Percentiles rank a stretch among this genome's conserved stretches.
Conservation (phyloP, 2,888 invertebrate species). For the Synanthedon andrenaeformis region DNA sequence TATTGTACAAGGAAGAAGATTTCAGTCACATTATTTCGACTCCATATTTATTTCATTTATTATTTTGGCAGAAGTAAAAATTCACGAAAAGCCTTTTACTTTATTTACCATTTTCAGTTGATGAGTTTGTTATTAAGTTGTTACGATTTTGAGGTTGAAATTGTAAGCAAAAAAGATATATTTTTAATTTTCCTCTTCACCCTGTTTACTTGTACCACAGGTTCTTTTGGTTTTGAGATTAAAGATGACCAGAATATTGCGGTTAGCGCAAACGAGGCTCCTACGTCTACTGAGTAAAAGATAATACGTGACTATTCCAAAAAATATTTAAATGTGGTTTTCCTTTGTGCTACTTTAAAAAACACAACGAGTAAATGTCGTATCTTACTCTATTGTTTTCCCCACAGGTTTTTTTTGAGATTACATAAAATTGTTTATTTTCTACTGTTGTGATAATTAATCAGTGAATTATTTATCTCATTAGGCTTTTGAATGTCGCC, state of each 20-base stretch:
- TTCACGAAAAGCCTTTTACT: too few relatives aligned
- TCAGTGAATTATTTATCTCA: too few relatives aligned
- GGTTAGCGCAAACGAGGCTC: conserved; percentile 3
- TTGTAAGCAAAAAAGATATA: too few relatives aligned
- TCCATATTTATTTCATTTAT: too few relatives aligned
- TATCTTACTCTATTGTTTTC: background rate
- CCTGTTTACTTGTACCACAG: background rate
- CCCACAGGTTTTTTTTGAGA: background rate
- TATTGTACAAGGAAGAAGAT: background rate
- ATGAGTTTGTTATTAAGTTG: too few relatives aligned
- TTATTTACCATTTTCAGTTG: too few relatives aligned
- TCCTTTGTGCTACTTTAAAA: background rate
- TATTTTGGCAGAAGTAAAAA: too few relatives aligned
- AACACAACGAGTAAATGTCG: background rate
- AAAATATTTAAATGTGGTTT: background rate
- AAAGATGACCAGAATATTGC: conserved; percentile 6
- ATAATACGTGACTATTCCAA: background rate
- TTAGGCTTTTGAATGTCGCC: too few relatives aligned
- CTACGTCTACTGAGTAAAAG: conserved; percentile 1
- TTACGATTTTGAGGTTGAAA: too few relatives aligned
- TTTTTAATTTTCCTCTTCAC: background rate
- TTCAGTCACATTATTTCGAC: background rate
- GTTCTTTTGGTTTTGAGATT: background rate
- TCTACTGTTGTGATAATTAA: too few relatives aligned
- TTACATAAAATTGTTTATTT: background rate